phyloP scores from a whole-genome alignment of 2,113 vertebrate species.

The Acanthisitta chloris region DNA sequence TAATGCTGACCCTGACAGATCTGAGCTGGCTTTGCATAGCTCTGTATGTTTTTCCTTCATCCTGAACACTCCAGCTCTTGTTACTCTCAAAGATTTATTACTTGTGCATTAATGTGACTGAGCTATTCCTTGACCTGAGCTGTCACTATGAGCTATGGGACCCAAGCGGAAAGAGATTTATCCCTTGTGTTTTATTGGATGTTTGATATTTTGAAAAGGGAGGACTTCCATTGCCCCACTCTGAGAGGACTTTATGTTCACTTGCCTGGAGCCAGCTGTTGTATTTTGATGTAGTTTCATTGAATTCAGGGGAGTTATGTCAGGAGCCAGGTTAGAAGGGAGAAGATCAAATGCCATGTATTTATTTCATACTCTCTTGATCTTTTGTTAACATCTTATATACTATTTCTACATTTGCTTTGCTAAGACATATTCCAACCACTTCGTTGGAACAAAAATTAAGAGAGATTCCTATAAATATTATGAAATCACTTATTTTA shows the following conservation, averaged over 20 bases:
- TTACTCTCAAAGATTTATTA: not conserved
- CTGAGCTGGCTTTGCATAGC: not conserved
- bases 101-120: not conserved
- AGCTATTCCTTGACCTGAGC: not conserved
- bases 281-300: not conserved
- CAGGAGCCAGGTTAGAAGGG: not conserved
- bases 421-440: not conserved
- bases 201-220: slow-evolving; percentile 16
- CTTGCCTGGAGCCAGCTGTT: slow-evolving; percentile 10
- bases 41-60: accelerated
- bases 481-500: not conserved
- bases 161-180: not conserved
- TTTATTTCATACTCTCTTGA: not conserved
- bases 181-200: not conserved
- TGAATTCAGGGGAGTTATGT: not conserved
- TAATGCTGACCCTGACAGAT: not conserved
- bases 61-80: not conserved
- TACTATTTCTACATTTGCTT: not conserved
- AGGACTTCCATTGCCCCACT: not conserved
- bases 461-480: not conserved
- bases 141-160: not conserved
- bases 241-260: not conserved
- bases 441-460: not conserved
- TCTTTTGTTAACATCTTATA: not conserved
- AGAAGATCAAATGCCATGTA: not conserved